These are phyloP conservation scores for Butorides virescens DNA, from an alignment of 2,113 vertebrate species.

Conservation along the genomic window DNA sequence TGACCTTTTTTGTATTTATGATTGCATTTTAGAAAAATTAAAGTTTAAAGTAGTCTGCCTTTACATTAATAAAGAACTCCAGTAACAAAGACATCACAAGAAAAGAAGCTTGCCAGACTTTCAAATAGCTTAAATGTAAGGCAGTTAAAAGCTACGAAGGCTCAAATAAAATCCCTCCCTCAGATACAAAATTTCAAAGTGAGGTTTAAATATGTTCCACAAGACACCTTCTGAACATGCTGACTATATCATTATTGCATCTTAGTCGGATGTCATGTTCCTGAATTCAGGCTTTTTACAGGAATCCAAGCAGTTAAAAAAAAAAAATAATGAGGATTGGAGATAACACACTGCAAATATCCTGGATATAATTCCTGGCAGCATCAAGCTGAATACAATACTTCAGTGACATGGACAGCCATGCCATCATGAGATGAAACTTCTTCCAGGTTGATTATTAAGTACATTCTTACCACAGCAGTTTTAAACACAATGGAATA, in stretches of 20 bases:
- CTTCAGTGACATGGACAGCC: not conserved
- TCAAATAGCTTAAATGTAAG: not conserved
- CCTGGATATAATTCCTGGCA: not conserved
- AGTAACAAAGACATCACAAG: not conserved
- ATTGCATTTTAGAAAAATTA: not conserved
- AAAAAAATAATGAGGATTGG: not conserved
- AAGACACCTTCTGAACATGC: not conserved
- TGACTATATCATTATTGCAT: not conserved
- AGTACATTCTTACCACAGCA: not conserved
- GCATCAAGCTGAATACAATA: not conserved
- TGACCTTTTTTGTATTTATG: not conserved
- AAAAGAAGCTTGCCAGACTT: not conserved
- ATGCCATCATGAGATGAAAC: not conserved
- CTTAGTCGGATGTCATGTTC: not conserved
- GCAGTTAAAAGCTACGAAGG: not conserved
- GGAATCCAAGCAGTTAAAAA: not conserved
- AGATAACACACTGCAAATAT: not conserved
- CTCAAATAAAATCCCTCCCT: not conserved
- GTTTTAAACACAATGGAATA: slow-evolving; percentile 16
- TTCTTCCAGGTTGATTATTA: not conserved
- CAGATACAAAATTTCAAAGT: not conserved
- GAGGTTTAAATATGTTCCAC: not conserved
- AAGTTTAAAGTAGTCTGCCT: not conserved
- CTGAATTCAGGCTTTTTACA: not conserved
- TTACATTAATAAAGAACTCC: not conserved